Evolutionary conservation across 1,140 invertebrate genomes (phyloP).

Genomic region (Dryas iulia): DNA sequence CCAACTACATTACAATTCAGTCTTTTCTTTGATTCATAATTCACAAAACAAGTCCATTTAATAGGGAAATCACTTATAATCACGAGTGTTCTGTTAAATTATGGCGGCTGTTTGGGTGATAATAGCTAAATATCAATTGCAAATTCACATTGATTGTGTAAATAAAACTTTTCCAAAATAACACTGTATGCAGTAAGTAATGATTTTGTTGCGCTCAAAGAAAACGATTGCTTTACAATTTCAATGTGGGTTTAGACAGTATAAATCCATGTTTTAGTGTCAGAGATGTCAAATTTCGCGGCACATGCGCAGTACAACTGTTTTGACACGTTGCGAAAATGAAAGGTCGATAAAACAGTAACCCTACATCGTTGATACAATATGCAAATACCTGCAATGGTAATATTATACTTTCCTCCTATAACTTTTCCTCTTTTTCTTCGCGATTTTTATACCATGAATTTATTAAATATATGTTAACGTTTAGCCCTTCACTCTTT

Average conservation of each 20-base stretch:
- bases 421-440: no score
- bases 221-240: conserved; percentile 48
- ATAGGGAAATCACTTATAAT: conserved; percentile 8
- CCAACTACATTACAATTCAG: conserved; percentile 17
- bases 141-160: background rate
- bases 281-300: conserved; percentile 54
- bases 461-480: no score
- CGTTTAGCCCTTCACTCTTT: no score
- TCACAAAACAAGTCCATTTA: conserved; percentile 16
- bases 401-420: background rate
- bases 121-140: background rate
- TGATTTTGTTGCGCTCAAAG: conserved; percentile 2
- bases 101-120: conserved; percentile 45
- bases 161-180: background rate
- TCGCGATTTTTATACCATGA: no score
- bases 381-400: background rate
- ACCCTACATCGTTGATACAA: background rate
- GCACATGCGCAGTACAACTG: conserved; percentile 57
- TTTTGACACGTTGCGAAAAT: conserved; percentile 41
- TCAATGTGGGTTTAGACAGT: conserved; percentile 45
- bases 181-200: conserved; percentile 6
- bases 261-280: conserved; percentile 48
- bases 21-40: conserved; percentile 19
- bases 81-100: conserved; percentile 30
- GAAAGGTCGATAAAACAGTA: conserved; percentile 63